A percentile compares a stretch with the other conserved stretches of the same genome.
Evolutionary conservation across 2,888 invertebrate species (phyloP).

Genomic region (Sthenelais limicola): DNA sequence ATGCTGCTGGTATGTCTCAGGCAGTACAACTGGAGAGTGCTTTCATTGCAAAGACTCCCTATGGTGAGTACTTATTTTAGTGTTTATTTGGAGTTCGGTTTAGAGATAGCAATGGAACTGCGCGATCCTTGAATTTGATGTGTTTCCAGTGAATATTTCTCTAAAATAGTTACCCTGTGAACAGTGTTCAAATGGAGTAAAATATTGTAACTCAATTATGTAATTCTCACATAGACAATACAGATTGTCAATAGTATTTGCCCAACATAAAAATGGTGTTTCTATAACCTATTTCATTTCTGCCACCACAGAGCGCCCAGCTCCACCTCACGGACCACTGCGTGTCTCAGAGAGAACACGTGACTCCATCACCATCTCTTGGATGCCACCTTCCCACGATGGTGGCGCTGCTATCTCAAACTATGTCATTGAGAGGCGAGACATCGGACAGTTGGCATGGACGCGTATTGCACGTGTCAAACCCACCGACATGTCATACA

Average conservation of each 20-base stretch:
- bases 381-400: slow-evolving; percentile 90
- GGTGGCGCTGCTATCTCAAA: slow-evolving; percentile 91
- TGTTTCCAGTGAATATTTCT: no score
- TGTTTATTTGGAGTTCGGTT: no score
- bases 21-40: slow-evolving; percentile 48
- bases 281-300: not conserved
- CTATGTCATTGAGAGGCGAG: slow-evolving; percentile 85
- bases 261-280: no score
- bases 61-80: slow-evolving; percentile 44
- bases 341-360: slow-evolving; percentile 60
- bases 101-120: no score
- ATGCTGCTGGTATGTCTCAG: slow-evolving; percentile 46
- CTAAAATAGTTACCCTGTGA: no score
- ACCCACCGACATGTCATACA: slow-evolving; percentile 62
- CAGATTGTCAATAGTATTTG: no score
- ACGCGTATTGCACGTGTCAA: slow-evolving; percentile 94
- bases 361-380: slow-evolving; percentile 78
- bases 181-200: no score
- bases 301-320: slow-evolving; percentile 75
- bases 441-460: slow-evolving; percentile 80
- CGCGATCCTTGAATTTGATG: no score
- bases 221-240: no score
- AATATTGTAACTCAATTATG: no score
- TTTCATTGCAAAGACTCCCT: slow-evolving; percentile 46
- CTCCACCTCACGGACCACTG: slow-evolving; percentile 85